Evolutionary conservation across 2,797 vertebrate species (phyloP).

Genomic region (Tauraco hartlaubi): DNA sequence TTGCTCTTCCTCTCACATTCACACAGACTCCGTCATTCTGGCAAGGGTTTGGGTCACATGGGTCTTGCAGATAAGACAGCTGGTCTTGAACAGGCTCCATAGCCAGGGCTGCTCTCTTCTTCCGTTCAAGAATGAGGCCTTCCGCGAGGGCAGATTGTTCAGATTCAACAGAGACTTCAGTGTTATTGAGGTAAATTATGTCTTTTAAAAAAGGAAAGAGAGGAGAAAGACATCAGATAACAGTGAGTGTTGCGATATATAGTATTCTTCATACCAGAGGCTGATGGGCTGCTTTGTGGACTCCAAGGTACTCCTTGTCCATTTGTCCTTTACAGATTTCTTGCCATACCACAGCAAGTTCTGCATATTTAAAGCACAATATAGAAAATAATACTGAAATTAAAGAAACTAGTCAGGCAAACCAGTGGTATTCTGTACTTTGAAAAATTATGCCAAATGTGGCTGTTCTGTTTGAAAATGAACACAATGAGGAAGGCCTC

Average conservation of each 20-base stretch:
- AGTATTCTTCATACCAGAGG: neutral
- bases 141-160: neutral
- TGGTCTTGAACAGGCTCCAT: constrained; percentile 6
- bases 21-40: constrained; percentile 88
- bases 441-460: neutral
- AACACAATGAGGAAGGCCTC: neutral
- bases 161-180: constrained; percentile 79
- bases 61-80: constrained; percentile 43
- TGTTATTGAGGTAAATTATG: constrained; percentile 84
- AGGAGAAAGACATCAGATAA: neutral
- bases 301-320: neutral
- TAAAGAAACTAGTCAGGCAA: neutral
- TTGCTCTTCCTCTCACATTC: constrained; percentile 77
- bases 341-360: neutral
- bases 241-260: neutral
- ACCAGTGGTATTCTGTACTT: neutral
- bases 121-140: constrained; percentile 28
- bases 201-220: constrained; percentile 75
- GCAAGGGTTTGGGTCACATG: constrained; percentile 86
- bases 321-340: neutral
- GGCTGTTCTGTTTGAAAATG: neutral
- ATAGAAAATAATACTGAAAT: neutral
- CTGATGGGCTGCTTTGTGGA: neutral
- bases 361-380: neutral
- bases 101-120: constrained; percentile 64